These are phyloP conservation scores for Lampris megalopsis DNA, from an alignment of 2,113 vertebrate species.

Conservation along the genomic window DNA sequence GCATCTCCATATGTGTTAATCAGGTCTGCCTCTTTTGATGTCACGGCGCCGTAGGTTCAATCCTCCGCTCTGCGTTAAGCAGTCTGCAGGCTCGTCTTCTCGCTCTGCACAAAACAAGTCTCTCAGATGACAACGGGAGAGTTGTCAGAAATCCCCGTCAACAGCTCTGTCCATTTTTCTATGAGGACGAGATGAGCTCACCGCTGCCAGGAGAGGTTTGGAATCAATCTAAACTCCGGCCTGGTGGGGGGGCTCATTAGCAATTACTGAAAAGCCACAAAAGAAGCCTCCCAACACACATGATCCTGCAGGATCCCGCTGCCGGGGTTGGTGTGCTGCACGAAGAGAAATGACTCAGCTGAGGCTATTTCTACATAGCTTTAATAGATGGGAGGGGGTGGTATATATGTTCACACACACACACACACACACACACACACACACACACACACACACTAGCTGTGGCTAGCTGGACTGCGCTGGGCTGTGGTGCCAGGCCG, in stretches of 20 bases:
- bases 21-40: conserved; percentile 46
- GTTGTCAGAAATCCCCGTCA: conserved; percentile 52
- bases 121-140: conserved; percentile 48
- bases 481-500: conserved; percentile 82
- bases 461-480: conserved; percentile 72
- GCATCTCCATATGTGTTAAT: conserved; percentile 79
- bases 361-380: conserved; percentile 70
- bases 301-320: conserved; percentile 62
- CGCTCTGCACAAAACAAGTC: too few species aligned
- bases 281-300: conserved; percentile 53
- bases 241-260: conserved; percentile 50
- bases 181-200: conserved; percentile 70
- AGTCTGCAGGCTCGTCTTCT: too few species aligned
- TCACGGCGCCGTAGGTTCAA: conserved; percentile 32
- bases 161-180: conserved; percentile 30
- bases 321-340: conserved; percentile 63
- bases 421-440: conserved; percentile 51
- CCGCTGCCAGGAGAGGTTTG: conserved; percentile 75
- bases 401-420: conserved; percentile 64
- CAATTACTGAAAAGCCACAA: conserved; percentile 65
- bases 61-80: too few species aligned
- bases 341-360: conserved; percentile 72
- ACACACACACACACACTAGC: conserved; percentile 64
- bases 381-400: conserved; percentile 38
- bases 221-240: conserved; percentile 73